These are phyloP conservation scores for Rhamnusium bicolor DNA, from an alignment of 2,888 invertebrate genomes.

Conservation along the genomic window DNA sequence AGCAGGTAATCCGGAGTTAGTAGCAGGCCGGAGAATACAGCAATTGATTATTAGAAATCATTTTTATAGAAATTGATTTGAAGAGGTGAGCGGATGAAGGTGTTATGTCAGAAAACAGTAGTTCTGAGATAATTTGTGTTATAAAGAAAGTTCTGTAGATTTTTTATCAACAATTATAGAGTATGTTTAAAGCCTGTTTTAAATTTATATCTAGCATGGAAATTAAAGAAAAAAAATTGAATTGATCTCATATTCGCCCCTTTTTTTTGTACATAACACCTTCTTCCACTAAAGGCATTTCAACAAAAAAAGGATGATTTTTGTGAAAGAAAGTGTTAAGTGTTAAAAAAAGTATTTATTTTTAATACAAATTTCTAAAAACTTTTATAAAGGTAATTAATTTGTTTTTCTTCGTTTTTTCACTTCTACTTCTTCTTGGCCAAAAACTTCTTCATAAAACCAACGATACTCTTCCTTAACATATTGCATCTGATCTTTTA, in stretches of 20 bases:
- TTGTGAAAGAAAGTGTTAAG: neutral
- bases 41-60: too few relatives aligned
- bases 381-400: too few relatives aligned
- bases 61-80: too few relatives aligned
- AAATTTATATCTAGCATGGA: neutral
- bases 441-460: conserved; percentile 30
- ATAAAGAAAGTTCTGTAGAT: neutral
- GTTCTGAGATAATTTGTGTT: neutral
- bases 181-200: neutral
- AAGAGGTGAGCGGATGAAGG: conserved; percentile 14
- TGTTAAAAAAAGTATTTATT: neutral
- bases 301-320: neutral
- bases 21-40: too few relatives aligned
- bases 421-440: conserved; percentile 11
- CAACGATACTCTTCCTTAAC: conserved; percentile 31
- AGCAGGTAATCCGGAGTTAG: too few relatives aligned
- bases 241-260: neutral
- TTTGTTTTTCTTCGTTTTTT: neutral
- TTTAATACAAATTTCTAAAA: neutral
- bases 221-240: neutral
- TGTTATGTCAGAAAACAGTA: neutral
- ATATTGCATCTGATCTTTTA: conserved; percentile 30
- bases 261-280: neutral
- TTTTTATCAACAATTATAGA: neutral
- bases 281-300: neutral